Evolutionary conservation across 2,888 invertebrate species (phyloP), one percentile per base, ranked within the genome.

Genomic region (Idaea aversata): DNA sequence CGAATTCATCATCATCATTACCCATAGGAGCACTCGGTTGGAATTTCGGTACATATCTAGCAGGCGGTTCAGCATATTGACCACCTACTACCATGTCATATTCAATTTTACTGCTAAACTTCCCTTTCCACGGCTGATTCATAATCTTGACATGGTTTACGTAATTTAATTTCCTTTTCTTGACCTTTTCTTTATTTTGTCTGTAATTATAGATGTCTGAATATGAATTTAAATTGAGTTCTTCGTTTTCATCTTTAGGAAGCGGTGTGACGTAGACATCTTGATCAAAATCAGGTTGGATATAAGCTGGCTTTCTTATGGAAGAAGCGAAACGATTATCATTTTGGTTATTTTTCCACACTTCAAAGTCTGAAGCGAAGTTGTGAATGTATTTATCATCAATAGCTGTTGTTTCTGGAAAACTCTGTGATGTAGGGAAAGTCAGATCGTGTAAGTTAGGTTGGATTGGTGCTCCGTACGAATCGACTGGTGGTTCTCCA

Each of bases 1-100:
- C 77, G 34, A 70, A 63, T 25, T 83, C 82, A 0, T 82, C 80
- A 3, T 84, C 81, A 38, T 82, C 78, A 5, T 80, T 61, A 75
- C 75, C 70, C 47, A 79, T 75, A 0, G 82, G 76, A 0, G 77
- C 76, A 67, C 79, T 79, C 0, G 81, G 77, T n/a, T 78, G 77
- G 58, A 76, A 79, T 64, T 83, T 87, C 0, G 82, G 72, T 1
- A 88, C 76, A 57, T 84, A 84, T 70, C 88, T 80, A 1, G 82
- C 89, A 2, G 92, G 93, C 1, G 93, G 93, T 67, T 93, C 92
- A 0, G 92, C 91, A 58, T 92, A 91, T 63, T 85, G 84, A 0
- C 91, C 91, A 10, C 91, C 91, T 0, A 91, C 88, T 61, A 90
- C 74, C 0, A 87, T 73, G 15, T 84, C 84, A 57, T 83, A 79